A percentile compares a stretch with the other conserved stretches of the same genome.
These are phyloP conservation scores for Pomatorhinus ruficollis DNA, from an alignment of 2,113 vertebrate species.

Conservation along the genomic window DNA sequence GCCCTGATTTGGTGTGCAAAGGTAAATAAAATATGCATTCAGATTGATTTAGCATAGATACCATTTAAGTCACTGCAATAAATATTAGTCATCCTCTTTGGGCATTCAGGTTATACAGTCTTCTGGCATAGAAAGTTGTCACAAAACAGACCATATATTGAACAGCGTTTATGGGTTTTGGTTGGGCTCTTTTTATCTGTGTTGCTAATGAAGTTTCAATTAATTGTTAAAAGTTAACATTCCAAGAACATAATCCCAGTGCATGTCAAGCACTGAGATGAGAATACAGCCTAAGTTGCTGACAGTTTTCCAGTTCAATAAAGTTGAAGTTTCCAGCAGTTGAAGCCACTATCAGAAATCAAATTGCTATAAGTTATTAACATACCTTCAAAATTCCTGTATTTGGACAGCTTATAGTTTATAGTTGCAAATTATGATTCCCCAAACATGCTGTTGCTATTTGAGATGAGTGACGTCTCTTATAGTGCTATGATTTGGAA, in stretches of 20 bases:
- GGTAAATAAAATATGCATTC: constrained; percentile 25
- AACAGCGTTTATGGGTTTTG: not conserved
- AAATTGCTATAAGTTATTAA: not conserved
- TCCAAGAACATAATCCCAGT: not conserved
- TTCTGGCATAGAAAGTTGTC: not conserved
- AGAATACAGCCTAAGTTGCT: not conserved
- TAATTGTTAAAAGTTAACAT: not conserved
- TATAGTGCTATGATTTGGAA: not conserved
- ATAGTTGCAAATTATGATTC: not conserved
- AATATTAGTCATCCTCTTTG: not conserved
- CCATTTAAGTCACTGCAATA: not conserved
- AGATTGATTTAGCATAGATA: not conserved
- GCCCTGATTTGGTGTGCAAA: constrained; percentile 55
- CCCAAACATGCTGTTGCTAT: not conserved
- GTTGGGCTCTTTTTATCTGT: not conserved
- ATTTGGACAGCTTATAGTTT: not conserved
- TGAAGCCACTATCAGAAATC: not conserved
- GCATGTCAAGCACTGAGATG: not conserved
- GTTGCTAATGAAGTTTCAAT: not conserved
- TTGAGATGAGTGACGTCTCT: not conserved
- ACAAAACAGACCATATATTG: not conserved
- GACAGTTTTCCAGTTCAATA: not conserved
- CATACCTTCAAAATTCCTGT: not conserved
- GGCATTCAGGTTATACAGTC: not conserved
- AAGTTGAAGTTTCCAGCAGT: no score